Percentiles rank a stretch among this genome's conserved stretches.
phyloP scores from a whole-genome alignment of 2,797 vertebrate genomes.

The Pelochelys cantorii region DNA sequence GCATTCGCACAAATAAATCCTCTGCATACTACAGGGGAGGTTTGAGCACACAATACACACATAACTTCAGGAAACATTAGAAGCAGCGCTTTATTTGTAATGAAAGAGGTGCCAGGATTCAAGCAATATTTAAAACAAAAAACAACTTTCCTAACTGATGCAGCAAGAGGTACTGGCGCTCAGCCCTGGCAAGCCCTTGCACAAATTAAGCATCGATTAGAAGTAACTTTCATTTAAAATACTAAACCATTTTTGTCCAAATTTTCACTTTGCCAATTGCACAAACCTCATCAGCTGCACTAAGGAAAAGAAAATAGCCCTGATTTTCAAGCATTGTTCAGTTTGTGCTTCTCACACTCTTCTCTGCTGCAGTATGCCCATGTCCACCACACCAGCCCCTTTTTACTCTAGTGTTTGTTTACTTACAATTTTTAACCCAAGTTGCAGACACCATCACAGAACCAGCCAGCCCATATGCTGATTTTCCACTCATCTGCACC shows the following conservation, averaged over 20 bases:
- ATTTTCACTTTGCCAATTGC: not conserved
- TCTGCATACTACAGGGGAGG: not conserved
- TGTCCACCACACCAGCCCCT: not conserved
- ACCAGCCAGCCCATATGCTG: not conserved
- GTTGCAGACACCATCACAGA: not conserved
- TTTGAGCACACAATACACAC: not conserved
- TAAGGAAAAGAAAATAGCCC: conserved; percentile 13
- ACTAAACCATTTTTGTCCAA: accelerated
- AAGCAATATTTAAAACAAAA: not conserved
- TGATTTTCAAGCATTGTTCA: not conserved
- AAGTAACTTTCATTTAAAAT: not conserved
- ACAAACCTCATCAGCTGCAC: not conserved
- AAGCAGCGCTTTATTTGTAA: not conserved
- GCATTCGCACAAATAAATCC: not conserved
- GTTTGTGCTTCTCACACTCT: not conserved
- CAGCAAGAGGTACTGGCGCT: not conserved
- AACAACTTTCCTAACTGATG: not conserved
- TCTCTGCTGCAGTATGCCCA: not conserved
- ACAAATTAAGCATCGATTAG: not conserved
- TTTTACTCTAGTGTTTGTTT: not conserved
- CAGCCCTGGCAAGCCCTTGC: too few species aligned
- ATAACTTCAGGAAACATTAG: not conserved
- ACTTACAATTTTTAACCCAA: not conserved
- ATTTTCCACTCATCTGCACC: conserved; percentile 24
- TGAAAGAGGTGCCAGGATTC: not conserved